Evolutionary conservation across 1,140 invertebrate species (phyloP).

Genomic region (Sarcophaga bullata): DNA sequence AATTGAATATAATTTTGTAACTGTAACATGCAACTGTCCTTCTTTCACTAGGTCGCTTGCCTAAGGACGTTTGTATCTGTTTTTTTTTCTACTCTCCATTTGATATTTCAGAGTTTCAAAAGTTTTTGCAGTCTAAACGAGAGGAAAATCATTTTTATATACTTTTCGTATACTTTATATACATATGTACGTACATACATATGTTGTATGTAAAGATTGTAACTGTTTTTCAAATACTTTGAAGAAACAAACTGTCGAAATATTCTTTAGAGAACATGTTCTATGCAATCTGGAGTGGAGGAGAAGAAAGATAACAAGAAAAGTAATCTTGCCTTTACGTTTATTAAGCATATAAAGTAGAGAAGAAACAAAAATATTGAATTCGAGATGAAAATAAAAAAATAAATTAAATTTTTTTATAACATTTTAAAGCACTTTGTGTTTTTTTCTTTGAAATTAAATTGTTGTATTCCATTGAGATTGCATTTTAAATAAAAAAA

Average conservation of each 20-base stretch:
- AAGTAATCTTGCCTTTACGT: not conserved
- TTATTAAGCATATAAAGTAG: too few species aligned
- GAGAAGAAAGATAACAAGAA: not conserved
- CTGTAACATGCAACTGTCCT: constrained; percentile 9
- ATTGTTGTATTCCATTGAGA: too few species aligned
- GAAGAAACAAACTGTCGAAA: too few species aligned
- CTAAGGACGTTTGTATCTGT: constrained; percentile 3
- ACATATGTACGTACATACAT: too few species aligned
- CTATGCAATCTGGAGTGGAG: not conserved
- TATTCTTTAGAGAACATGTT: too few species aligned
- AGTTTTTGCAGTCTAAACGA: not conserved
- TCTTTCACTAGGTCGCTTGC: constrained; percentile 14
- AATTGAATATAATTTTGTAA: not conserved
- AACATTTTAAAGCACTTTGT: too few species aligned
- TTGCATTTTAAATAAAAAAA: too few species aligned
- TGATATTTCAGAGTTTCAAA: not conserved
- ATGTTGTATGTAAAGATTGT: not conserved
- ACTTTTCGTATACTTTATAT: not conserved
- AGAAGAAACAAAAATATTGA: too few species aligned
- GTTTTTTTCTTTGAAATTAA: too few species aligned
- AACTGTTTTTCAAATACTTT: not conserved
- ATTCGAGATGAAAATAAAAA: too few species aligned
- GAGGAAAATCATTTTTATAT: constrained; percentile 2
- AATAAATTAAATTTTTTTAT: too few species aligned
- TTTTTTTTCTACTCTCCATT: not conserved